Conservation (phyloP, 2,113 vertebrate species). For the Sciurus niger region DNA sequence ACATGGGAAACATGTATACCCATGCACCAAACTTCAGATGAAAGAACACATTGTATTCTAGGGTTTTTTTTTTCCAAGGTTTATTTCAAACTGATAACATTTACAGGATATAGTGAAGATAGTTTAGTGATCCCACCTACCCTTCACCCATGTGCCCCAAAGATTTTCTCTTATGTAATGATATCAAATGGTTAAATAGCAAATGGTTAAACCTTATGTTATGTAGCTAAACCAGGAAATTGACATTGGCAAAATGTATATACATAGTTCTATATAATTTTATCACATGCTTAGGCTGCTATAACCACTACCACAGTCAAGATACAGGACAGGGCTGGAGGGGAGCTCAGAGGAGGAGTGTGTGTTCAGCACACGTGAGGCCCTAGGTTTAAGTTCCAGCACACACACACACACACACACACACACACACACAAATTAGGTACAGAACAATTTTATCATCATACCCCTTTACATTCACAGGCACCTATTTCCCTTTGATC, state of each 20-base stretch:
- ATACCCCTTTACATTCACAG: not conserved
- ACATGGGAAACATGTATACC: not conserved
- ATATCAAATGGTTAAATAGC: not conserved
- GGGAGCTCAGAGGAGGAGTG: not conserved
- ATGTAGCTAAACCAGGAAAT: not conserved
- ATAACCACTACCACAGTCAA: not conserved
- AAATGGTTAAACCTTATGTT: not conserved
- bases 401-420: not conserved
- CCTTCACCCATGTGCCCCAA: not conserved
- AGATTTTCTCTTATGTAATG: not conserved
- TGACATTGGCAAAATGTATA: not conserved
- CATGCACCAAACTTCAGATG: not conserved
- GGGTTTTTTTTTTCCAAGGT: not conserved
- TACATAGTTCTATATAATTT: not conserved
- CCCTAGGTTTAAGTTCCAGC: not conserved
- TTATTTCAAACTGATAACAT: conserved; percentile 1
- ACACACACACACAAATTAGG: not conserved
- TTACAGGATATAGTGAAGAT: not conserved
- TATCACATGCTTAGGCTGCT: no score
- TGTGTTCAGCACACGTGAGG: not conserved
- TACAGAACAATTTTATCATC: no score
- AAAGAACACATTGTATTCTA: not conserved
- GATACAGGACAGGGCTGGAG: no score
- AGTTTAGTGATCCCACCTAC: not conserved
- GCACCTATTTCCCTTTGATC: accelerated